phyloP scores from a whole-genome alignment of 2,797 vertebrate species.

The Petrocephalus sullivani region DNA sequence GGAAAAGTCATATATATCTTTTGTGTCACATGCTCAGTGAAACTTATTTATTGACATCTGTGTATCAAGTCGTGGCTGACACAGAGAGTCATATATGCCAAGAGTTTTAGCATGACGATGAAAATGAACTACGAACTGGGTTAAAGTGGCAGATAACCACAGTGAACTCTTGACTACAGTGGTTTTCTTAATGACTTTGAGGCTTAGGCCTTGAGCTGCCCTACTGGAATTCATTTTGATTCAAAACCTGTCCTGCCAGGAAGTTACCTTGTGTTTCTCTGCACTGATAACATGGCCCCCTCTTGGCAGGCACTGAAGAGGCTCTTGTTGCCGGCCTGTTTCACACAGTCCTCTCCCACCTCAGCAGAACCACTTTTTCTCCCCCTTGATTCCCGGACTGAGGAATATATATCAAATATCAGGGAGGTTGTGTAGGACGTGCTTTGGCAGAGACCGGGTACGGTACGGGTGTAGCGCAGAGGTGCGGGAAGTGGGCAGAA shows the following conservation, averaged over 20 bases:
- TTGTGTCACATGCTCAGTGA: not conserved
- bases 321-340: not conserved
- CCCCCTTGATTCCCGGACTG: conserved; percentile 19
- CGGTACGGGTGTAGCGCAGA: conserved; percentile 24
- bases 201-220: not conserved
- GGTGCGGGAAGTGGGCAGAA: not conserved
- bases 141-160: not conserved
- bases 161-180: not conserved
- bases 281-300: conserved; percentile 1
- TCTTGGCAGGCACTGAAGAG: conserved; percentile 13
- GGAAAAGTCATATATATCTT: not conserved
- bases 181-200: conserved; percentile 7
- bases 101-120: not conserved
- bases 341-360: not conserved
- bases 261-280: conserved; percentile 31
- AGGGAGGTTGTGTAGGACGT: conserved; percentile 16
- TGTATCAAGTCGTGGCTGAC: not conserved
- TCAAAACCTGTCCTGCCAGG: conserved; percentile 5
- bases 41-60: not conserved
- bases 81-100: not conserved
- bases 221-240: not conserved
- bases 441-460: conserved; percentile 38
- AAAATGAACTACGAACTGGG: not conserved
- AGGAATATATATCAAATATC: conserved; percentile 47
- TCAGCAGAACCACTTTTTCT: conserved; percentile 7